Base-by-base conservation (phyloP, 2,888 invertebrate species). In the Tachina lurida region DNA sequence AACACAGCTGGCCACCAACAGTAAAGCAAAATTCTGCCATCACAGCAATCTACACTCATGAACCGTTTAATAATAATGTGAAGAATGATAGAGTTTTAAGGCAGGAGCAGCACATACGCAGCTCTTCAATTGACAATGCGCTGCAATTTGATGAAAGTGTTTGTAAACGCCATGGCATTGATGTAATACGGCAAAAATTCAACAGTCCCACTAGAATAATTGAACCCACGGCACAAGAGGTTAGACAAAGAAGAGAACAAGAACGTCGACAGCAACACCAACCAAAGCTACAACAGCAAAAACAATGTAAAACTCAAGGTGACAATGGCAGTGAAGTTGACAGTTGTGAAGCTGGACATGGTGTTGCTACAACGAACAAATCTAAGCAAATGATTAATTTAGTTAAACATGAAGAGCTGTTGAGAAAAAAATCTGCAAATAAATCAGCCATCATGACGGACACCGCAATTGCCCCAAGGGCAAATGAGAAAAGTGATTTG, bases 1-100 rank as follows among this genome's bases (percentile, higher is more conserved):
- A 93, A 87, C 90, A 91, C 88, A 92, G 92, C 86, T 92, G 92
- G 92, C 92, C 92, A 49, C 92, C 93, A n/a, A 87, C 84, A 73
- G 84, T 4, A 85, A 87, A 52, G 65, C 77, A 84, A 62, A 10
- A 49, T 9, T 45, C 45, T 10, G 15, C 22, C 8, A 67, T 39
- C 41, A 22, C 62, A 7, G n/a, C 56, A 12, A 39, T 15, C 9
- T 10, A 31, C 13, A 47, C 22, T 17, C 22, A 54, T 43, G 76
- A 71, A 73, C 65, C n/a, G 1, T 56, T 31, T 19, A 77, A 49
- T 39, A 58, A 65, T 60, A n/a, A 39, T 67, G 80, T 49, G 31
- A 52, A 45, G 41, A 58, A 81, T 45, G 58, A 19, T 43, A 68
- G 17, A 56, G n/a, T 12, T 19, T 49, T 45, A 45, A 78, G 13